Conservation (phyloP, 1,140 invertebrate genomes). For the Leptestheria dahalacensis region DNA sequence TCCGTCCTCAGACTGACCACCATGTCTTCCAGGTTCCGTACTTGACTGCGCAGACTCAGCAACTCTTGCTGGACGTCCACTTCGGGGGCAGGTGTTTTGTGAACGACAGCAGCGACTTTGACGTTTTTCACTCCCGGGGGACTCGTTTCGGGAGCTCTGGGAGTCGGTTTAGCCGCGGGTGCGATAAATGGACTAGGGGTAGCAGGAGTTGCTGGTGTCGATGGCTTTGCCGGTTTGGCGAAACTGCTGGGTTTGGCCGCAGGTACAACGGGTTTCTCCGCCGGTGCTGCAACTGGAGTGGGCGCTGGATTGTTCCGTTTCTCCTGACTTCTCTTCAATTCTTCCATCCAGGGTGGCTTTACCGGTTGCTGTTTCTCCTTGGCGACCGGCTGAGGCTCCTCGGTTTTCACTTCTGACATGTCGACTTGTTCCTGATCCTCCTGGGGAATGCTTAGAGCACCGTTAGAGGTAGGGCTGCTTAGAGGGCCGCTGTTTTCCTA, state of each 20-base stretch:
- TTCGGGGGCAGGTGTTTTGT: neutral
- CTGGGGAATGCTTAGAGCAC: neutral
- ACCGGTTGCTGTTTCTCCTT: slow-evolving; percentile 8
- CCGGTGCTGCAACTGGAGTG: neutral
- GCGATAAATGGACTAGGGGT: neutral
- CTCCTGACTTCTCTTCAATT: slow-evolving; percentile 18
- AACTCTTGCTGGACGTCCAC: slow-evolving; percentile 10
- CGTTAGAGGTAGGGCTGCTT: neutral
- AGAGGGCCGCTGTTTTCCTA: slow-evolving; percentile 1
- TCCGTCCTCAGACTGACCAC: slow-evolving; percentile 5
- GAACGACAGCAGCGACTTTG: neutral
- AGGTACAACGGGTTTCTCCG: slow-evolving; percentile 6
- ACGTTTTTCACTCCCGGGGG: neutral
- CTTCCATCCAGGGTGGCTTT: slow-evolving; percentile 18
- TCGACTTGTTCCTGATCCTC: slow-evolving; percentile 1
- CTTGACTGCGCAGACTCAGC: neutral
- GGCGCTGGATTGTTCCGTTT: slow-evolving; percentile 9
- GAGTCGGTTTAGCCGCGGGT: neutral
- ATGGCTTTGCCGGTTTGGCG: slow-evolving; percentile 3
- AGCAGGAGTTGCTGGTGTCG: neutral
- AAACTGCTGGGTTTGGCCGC: slow-evolving; percentile 12
- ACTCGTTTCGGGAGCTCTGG: neutral
- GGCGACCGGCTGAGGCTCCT: neutral
- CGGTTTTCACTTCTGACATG: neutral
- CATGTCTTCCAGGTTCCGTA: slow-evolving; percentile 5